These are phyloP conservation scores for Lithobates pipiens DNA, from an alignment of 2,797 vertebrate species.

Conservation along the genomic window DNA sequence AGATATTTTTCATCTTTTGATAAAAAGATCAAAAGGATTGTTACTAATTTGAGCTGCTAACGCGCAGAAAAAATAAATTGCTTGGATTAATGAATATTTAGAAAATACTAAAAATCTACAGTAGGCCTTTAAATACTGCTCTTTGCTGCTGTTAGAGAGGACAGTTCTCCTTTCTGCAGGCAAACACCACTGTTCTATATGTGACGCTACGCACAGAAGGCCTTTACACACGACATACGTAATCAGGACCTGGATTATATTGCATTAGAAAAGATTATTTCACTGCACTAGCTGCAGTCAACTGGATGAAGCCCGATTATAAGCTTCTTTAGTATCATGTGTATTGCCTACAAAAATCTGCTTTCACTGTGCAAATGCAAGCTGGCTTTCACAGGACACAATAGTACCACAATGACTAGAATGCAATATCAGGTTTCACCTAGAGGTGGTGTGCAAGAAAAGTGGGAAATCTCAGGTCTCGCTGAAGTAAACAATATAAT, in stretches of 20 bases:
- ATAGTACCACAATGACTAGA: not conserved
- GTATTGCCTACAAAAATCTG: too few species aligned
- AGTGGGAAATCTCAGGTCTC: not conserved
- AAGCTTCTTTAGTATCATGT: too few species aligned
- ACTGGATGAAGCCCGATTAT: not conserved
- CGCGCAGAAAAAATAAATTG: conserved; percentile 19
- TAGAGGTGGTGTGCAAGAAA: not conserved
- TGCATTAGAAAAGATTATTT: not conserved
- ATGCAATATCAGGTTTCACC: not conserved
- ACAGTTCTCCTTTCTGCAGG: too few species aligned
- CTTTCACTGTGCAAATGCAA: too few species aligned
- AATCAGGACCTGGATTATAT: not conserved
- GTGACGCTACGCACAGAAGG: not conserved
- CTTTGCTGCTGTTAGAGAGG: too few species aligned
- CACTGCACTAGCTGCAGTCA: not conserved
- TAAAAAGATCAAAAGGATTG: conserved; percentile 47
- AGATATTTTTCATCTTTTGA: conserved; percentile 50
- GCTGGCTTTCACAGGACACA: too few species aligned
- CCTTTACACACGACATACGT: not conserved
- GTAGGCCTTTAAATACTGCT: not conserved
- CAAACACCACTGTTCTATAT: not conserved
- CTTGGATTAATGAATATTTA: conserved; percentile 3
- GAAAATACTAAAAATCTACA: not conserved
- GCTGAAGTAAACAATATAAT: too few species aligned
- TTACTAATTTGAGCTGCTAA: conserved; percentile 7